A percentile compares a stretch with the other conserved stretches of the same genome.
phyloP scores from a whole-genome alignment of 2,888 invertebrate species.

The Synanthedon tipuliformis region DNA sequence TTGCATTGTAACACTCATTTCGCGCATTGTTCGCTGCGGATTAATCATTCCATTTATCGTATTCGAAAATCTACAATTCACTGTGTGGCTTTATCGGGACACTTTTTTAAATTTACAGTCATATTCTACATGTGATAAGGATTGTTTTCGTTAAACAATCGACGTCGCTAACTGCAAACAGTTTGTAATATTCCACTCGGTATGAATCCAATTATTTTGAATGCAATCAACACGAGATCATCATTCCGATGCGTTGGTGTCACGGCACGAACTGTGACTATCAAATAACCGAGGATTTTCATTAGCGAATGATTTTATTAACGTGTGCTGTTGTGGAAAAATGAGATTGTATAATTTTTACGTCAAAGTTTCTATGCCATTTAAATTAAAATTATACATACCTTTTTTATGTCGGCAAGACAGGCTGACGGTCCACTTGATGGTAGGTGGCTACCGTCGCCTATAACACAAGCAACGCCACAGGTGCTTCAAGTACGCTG shows the following conservation, averaged over 20 bases:
- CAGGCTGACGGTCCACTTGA: too few relatives aligned
- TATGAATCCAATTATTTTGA: slow-evolving; percentile 53
- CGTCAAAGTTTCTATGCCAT: too few relatives aligned
- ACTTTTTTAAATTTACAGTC: too few relatives aligned
- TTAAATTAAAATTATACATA: too few relatives aligned
- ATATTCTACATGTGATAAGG: not conserved
- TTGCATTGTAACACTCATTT: slow-evolving; percentile 1
- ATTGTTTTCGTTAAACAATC: not conserved
- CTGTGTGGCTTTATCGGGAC: too few relatives aligned
- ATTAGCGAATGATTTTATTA: not conserved
- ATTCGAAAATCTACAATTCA: not conserved
- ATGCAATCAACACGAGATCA: slow-evolving; percentile 46
- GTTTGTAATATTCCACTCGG: slow-evolving; percentile 1
- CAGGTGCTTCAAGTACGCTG: too few relatives aligned
- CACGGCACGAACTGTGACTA: too few relatives aligned
- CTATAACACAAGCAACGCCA: too few relatives aligned
- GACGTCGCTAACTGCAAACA: not conserved
- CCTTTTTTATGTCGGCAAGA: too few relatives aligned
- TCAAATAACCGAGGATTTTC: not conserved
- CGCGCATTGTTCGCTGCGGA: slow-evolving; percentile 23
- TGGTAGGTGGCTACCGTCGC: too few relatives aligned
- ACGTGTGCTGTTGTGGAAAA: not conserved
- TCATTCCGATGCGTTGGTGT: slow-evolving; percentile 13
- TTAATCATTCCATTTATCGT: slow-evolving; percentile 15
- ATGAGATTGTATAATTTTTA: too few relatives aligned